These are phyloP conservation scores for Lasaia peninsularis DNA, from an alignment of 1,140 invertebrate genomes.

Conservation along the genomic window DNA sequence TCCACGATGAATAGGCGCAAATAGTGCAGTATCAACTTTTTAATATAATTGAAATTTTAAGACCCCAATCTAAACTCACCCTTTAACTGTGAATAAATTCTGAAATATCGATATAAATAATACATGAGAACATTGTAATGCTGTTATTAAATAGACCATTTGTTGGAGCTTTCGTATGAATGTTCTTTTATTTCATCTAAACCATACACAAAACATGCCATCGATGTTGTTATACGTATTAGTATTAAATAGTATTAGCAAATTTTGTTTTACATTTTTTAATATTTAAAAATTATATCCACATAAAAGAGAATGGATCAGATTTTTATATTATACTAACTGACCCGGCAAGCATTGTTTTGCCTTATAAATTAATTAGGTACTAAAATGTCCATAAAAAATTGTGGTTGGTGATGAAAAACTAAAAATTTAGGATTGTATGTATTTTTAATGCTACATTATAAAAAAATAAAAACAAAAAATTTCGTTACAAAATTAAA, in stretches of 20 bases:
- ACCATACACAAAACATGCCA: no score
- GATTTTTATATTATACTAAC: no score
- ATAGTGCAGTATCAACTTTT: conserved; percentile 60
- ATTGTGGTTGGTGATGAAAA: no score
- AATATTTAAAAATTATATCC: no score
- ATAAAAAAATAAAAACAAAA: no score
- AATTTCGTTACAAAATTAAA: no score
- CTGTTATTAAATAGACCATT: background rate
- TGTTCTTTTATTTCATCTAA: background rate
- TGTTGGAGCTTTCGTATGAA: background rate
- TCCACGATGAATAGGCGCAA: conserved; percentile 51
- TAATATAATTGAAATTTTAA: conserved; percentile 73
- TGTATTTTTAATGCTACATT: no score
- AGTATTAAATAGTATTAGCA: background rate
- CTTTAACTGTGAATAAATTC: conserved; percentile 31
- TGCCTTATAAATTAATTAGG: no score
- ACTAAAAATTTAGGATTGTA: no score
- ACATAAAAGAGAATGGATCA: no score
- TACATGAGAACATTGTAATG: conserved; percentile 14
- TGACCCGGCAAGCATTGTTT: no score
- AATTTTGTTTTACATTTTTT: background rate
- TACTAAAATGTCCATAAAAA: no score
- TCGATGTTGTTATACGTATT: background rate
- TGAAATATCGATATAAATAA: conserved; percentile 23
- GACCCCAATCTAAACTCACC: conserved; percentile 56